These are phyloP conservation scores for Apis florea DNA, from an alignment of 1,140 invertebrate genomes.

Conservation along the genomic window DNA sequence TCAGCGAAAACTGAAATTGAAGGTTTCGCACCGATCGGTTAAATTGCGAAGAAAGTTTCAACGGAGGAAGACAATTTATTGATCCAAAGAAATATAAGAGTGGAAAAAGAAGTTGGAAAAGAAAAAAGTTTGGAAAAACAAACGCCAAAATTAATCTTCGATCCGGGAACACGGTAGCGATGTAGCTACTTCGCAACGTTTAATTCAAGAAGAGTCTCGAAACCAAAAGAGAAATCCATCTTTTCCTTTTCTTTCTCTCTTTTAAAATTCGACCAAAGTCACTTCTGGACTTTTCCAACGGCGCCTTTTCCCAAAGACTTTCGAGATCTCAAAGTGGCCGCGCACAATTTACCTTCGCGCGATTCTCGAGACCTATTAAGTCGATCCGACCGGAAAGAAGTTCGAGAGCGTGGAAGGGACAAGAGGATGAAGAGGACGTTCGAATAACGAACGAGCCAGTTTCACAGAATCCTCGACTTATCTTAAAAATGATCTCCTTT, in stretches of 20 bases:
- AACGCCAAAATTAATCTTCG: slow-evolving; percentile 4
- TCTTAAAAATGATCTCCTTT: neutral
- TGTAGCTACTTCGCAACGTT: neutral
- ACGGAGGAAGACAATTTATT: slow-evolving; percentile 5
- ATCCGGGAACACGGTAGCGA: neutral
- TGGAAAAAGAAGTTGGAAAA: neutral
- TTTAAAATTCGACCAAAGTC: neutral
- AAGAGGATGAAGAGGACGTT: neutral
- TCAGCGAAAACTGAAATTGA: neutral
- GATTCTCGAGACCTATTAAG: slow-evolving; percentile 25
- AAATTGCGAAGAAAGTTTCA: slow-evolving; percentile 49
- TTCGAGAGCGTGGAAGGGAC: neutral
- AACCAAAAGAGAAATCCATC: neutral
- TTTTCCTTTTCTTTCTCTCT: neutral
- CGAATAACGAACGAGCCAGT: slow-evolving; percentile 19
- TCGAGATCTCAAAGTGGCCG: neutral
- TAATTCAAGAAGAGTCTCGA: slow-evolving; percentile 10
- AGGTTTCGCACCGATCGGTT: slow-evolving; percentile 23
- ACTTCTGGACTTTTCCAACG: neutral
- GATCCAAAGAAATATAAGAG: neutral
- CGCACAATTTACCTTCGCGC: neutral
- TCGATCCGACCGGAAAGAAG: slow-evolving; percentile 7
- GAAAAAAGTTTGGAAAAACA: neutral
- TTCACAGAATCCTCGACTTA: neutral
- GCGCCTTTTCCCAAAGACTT: neutral